These are phyloP conservation scores for Perizoma affinitatum DNA, from an alignment of 2,888 invertebrate genomes.

Conservation along the genomic window DNA sequence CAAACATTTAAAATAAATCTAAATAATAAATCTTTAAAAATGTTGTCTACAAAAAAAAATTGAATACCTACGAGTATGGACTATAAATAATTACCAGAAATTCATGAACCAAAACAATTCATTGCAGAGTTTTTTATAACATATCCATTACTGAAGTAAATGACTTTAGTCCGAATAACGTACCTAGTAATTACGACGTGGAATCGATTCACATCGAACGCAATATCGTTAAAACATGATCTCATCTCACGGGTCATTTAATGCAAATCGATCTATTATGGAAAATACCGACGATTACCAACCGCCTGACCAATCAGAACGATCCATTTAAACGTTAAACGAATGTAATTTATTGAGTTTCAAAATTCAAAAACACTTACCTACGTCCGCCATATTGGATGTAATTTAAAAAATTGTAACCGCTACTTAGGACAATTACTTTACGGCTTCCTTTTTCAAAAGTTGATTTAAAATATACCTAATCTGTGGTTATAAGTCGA, in stretches of 20 bases:
- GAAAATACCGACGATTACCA: slow-evolving; percentile 66
- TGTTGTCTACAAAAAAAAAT: too few relatives aligned
- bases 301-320: slow-evolving; percentile 63
- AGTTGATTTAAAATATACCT: slow-evolving; percentile 17
- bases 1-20: too few relatives aligned
- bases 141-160: slow-evolving; percentile 51
- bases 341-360: slow-evolving; percentile 75
- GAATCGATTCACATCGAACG: slow-evolving; percentile 61
- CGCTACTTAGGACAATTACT: slow-evolving; percentile 58
- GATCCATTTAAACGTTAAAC: slow-evolving; percentile 67
- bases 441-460: slow-evolving; percentile 58
- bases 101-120: too few relatives aligned
- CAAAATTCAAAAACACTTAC: slow-evolving; percentile 71
- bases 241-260: slow-evolving; percentile 79
- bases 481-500: slow-evolving; percentile 51
- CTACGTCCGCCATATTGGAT: slow-evolving; percentile 66
- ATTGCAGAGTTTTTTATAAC: slow-evolving; percentile 1
- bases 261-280: slow-evolving; percentile 80
- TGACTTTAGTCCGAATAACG: slow-evolving; percentile 42
- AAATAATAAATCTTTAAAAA: too few relatives aligned
- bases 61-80: too few relatives aligned
- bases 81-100: too few relatives aligned
- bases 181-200: slow-evolving; percentile 49
- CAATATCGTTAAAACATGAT: slow-evolving; percentile 67
- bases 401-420: slow-evolving; percentile 68